phyloP scores from a whole-genome alignment of 2,113 vertebrate genomes.

The Oncorhynchus clarkii region DNA sequence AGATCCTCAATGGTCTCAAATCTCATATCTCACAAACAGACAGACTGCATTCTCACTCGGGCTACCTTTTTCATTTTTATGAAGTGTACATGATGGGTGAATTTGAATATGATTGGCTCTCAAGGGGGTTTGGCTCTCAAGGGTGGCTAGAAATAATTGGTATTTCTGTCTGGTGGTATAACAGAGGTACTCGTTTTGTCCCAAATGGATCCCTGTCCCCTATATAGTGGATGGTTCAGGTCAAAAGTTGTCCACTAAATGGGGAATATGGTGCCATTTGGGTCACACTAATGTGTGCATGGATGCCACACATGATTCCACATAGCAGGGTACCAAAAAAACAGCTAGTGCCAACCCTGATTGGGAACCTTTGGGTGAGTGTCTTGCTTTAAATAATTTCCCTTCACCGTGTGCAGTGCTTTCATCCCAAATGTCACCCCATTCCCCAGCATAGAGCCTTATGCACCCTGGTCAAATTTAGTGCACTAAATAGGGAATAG shows the following conservation, averaged over 20 bases:
- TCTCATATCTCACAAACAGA: slow-evolving; percentile 32
- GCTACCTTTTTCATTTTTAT: not conserved
- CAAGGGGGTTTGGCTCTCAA: slow-evolving; percentile 6
- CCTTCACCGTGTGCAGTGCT: not conserved
- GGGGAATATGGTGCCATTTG: no score
- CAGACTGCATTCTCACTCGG: not conserved
- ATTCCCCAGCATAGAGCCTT: no score
- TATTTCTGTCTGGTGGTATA: not conserved
- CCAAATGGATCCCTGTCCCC: no score
- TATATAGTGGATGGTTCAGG: no score
- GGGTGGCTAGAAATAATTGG: not conserved
- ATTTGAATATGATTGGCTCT: slow-evolving; percentile 40
- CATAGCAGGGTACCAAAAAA: not conserved
- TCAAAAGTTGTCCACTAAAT: no score
- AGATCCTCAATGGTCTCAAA: slow-evolving; percentile 23
- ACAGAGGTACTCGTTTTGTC: not conserved
- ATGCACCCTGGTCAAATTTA: no score
- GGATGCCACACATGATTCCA: not conserved
- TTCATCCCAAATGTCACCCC: no score
- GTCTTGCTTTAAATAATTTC: slow-evolving; percentile 8
- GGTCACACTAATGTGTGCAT: no score
- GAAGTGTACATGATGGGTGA: not conserved
- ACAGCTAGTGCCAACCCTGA: not conserved
- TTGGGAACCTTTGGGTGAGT: not conserved
- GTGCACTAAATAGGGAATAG: no score